phyloP scores from a whole-genome alignment of 2,113 vertebrate species.

The Micronycteris hirsuta region DNA sequence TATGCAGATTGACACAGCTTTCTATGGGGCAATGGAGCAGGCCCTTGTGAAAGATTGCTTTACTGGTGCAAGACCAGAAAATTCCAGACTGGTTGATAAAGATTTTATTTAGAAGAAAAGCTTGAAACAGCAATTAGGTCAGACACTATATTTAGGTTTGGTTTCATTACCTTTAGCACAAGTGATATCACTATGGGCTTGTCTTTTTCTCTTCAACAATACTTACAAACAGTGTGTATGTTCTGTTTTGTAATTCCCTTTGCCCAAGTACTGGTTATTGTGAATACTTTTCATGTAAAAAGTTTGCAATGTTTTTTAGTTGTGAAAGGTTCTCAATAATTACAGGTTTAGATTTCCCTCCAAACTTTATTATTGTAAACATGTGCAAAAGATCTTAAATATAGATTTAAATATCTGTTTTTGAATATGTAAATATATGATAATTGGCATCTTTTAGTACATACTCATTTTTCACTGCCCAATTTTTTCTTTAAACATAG shows the following conservation, averaged over 20 bases:
- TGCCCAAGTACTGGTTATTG: neutral
- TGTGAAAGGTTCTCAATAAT: neutral
- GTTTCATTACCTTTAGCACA: neutral
- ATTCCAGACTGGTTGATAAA: neutral
- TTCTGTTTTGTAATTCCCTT: neutral
- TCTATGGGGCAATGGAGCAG: neutral
- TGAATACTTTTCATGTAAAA: neutral
- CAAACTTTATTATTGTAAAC: neutral
- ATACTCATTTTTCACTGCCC: neutral
- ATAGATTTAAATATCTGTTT: neutral
- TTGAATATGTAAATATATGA: neutral
- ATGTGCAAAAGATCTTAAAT: neutral
- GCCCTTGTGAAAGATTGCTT: neutral
- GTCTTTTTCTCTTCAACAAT: neutral
- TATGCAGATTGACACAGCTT: neutral
- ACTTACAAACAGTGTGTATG: neutral
- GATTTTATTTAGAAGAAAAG: neutral
- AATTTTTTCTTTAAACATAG: neutral
- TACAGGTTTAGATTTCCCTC: neutral
- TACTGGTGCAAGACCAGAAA: neutral
- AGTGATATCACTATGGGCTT: neutral
- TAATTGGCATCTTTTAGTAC: neutral
- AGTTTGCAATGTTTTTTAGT: neutral
- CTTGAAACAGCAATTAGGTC: neutral
- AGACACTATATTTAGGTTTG: neutral